phyloP scores from a whole-genome alignment of 1,140 invertebrate species.

The Drosophila dunni region DNA sequence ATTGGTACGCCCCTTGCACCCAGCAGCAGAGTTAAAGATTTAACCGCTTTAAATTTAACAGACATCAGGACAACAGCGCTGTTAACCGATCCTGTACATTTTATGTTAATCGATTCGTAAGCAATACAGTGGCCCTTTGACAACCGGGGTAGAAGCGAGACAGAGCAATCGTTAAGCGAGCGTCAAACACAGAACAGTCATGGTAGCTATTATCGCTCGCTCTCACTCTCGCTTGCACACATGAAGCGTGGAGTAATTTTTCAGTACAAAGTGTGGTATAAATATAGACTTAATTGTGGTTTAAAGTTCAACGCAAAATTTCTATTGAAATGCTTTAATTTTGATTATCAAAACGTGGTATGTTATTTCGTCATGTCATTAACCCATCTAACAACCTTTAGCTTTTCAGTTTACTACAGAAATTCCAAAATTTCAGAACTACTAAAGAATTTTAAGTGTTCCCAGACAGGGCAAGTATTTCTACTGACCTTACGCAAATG shows the following conservation, averaged over 20 bases:
- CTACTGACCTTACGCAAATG: background rate
- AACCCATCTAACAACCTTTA: constrained; percentile 37
- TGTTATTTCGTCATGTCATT: constrained; percentile 14
- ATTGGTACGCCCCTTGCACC: too few species aligned
- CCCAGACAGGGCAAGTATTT: background rate
- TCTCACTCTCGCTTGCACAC: too few species aligned
- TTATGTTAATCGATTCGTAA: too few species aligned
- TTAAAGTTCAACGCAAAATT: constrained; percentile 4
- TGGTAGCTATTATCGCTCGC: too few species aligned
- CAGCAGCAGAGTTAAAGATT: too few species aligned
- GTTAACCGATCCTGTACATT: too few species aligned
- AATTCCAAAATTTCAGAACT: background rate
- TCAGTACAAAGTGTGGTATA: background rate
- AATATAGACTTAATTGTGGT: background rate
- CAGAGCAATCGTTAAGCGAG: too few species aligned
- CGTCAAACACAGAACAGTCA: too few species aligned
- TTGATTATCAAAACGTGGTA: background rate
- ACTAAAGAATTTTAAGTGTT: background rate
- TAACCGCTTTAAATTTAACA: too few species aligned
- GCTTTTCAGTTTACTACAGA: background rate
- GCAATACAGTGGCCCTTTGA: too few species aligned
- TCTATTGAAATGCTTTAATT: background rate
- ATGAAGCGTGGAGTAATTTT: background rate
- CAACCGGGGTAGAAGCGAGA: too few species aligned
- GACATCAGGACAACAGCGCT: too few species aligned